phyloP scores from a whole-genome alignment of 2,113 vertebrate species.

The Crotalus horridus region DNA sequence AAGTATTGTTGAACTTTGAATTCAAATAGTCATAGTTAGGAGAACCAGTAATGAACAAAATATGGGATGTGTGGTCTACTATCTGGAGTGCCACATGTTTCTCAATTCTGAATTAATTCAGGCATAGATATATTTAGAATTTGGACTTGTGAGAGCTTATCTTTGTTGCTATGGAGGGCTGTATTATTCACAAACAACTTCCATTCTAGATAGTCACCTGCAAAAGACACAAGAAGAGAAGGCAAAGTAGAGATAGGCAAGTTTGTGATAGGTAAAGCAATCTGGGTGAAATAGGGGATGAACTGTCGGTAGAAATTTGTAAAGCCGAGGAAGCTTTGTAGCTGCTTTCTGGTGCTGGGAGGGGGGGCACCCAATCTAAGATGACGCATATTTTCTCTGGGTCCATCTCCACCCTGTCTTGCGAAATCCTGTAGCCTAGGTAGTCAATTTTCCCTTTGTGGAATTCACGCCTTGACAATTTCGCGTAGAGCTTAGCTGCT shows the following conservation, averaged over 20 bases:
- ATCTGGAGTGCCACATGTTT: background rate
- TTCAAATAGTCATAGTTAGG: background rate
- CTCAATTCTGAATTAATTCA: background rate
- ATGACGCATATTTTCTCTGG: too few species aligned
- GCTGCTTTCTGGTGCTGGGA: too few species aligned
- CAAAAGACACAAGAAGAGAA: background rate
- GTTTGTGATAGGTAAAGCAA: too few species aligned
- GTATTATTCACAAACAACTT: background rate
- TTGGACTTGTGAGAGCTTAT: background rate
- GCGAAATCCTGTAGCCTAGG: too few species aligned
- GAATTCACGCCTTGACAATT: too few species aligned
- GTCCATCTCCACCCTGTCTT: too few species aligned
- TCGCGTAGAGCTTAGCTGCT: too few species aligned
- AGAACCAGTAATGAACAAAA: background rate
- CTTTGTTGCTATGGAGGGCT: background rate
- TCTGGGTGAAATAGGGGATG: too few species aligned
- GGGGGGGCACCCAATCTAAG: too few species aligned
- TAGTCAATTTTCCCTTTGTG: too few species aligned
- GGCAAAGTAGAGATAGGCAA: background rate
- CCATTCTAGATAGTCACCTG: background rate
- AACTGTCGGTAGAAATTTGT: too few species aligned
- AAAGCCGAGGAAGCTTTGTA: too few species aligned
- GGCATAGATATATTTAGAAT: background rate
- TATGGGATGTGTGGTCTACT: background rate
- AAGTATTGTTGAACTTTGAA: background rate